Conservation (phyloP, 2,888 invertebrate genomes). For the Andrena minutula region DNA sequence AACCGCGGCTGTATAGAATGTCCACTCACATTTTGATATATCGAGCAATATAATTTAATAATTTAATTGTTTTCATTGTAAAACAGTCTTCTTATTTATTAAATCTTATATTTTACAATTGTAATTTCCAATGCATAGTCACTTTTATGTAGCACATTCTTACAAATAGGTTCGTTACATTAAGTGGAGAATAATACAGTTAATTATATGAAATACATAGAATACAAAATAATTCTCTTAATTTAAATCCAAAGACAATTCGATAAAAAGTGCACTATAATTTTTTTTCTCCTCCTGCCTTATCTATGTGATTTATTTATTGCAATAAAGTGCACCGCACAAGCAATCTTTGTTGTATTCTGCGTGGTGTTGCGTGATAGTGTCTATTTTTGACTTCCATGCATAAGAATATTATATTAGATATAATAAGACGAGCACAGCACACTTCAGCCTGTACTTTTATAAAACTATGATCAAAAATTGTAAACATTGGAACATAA, state of each 20-base stretch:
- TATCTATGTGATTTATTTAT: conserved; percentile 28
- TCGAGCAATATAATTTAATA: conserved; percentile 17
- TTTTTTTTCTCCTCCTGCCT: conserved; percentile 9
- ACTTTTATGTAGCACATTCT: conserved; percentile 15
- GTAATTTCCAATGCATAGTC: conserved; percentile 15
- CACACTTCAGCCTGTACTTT: conserved; percentile 81
- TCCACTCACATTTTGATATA: conserved; percentile 13
- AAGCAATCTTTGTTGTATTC: conserved; percentile 44
- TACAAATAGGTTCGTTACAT: conserved; percentile 13
- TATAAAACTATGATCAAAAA: conserved; percentile 74
- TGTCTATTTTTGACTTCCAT: conserved; percentile 76
- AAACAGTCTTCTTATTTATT: conserved; percentile 21
- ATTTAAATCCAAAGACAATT: conserved; percentile 46
- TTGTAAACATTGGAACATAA: conserved; percentile 67
- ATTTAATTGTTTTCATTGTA: conserved; percentile 3
- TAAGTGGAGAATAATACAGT: conserved; percentile 36
- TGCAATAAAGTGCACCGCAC: conserved; percentile 26
- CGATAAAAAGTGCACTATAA: conserved; percentile 23
- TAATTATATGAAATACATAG: conserved; percentile 13
- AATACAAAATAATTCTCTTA: conserved; percentile 27
- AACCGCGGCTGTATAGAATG: background rate
- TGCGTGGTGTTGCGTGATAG: conserved; percentile 69
- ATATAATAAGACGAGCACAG: conserved; percentile 76
- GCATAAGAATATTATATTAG: conserved; percentile 73
- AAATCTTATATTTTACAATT: conserved; percentile 10